phyloP scores from a whole-genome alignment of 2,888 invertebrate species.

The Leistus spinibarbis region DNA sequence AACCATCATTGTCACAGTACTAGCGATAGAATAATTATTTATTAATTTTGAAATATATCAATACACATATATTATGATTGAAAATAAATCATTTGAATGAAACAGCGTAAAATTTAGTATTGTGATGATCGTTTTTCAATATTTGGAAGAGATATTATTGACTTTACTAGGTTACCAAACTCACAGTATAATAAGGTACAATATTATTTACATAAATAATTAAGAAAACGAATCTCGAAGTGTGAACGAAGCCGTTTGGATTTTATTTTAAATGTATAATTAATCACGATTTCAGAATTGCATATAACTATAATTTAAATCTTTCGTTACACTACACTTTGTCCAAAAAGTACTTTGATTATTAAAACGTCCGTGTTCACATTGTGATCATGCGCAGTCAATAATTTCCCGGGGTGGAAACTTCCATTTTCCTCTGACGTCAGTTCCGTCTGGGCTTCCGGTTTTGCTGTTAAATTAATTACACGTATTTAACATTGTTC shows the following conservation, averaged over 20 bases:
- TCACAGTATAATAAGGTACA: constrained; percentile 37
- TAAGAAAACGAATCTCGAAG: constrained; percentile 35
- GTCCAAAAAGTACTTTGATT: constrained; percentile 45
- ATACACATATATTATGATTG: not conserved
- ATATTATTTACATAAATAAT: constrained; percentile 37
- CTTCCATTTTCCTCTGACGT: constrained; percentile 55
- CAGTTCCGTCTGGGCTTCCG: constrained; percentile 51
- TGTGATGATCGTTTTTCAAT: not conserved
- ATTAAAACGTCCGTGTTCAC: constrained; percentile 45
- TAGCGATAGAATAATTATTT: not conserved
- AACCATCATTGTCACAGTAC: not conserved
- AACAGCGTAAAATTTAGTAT: not conserved
- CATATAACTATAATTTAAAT: constrained; percentile 44
- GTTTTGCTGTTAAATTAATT: constrained; percentile 48
- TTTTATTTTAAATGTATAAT: constrained; percentile 15
- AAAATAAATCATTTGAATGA: not conserved
- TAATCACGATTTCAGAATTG: constrained; percentile 36
- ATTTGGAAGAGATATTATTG: constrained; percentile 36
- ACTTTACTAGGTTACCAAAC: constrained; percentile 39
- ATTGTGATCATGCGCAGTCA: constrained; percentile 48
- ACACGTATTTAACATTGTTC: constrained; percentile 20
- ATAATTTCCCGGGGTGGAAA: constrained; percentile 55
- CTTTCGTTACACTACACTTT: constrained; percentile 46
- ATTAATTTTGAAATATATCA: not conserved
- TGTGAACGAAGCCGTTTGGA: constrained; percentile 36